Conservation (phyloP, 2,113 vertebrate genomes). For the Grammomys dolichurus region DNA sequence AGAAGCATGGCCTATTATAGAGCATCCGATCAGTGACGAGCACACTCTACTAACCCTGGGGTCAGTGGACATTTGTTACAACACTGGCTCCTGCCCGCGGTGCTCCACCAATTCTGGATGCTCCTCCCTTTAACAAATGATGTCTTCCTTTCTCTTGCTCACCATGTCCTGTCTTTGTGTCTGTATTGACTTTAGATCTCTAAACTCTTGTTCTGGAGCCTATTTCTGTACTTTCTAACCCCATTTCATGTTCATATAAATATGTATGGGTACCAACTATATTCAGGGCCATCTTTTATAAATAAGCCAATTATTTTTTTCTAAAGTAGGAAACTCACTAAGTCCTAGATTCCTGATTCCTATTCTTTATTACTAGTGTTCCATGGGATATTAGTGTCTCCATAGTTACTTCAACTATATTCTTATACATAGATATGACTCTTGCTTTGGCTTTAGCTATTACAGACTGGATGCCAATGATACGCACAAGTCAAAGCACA, state of each 20-base stretch:
- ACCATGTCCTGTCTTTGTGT: neutral
- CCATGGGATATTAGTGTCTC: neutral
- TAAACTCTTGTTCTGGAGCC: neutral
- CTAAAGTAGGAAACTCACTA: neutral
- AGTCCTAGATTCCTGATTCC: neutral
- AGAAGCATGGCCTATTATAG: neutral
- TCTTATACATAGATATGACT: neutral
- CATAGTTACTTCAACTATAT: neutral
- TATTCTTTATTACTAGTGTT: neutral
- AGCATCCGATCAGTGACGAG: neutral
- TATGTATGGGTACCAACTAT: neutral
- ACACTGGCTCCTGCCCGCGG: neutral
- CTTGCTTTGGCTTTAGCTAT: neutral
- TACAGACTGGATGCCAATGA: neutral
- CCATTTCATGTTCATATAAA: neutral
- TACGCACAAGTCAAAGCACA: neutral
- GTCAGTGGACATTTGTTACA: neutral
- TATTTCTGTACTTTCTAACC: neutral
- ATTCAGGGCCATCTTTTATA: neutral
- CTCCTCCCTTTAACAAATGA: neutral
- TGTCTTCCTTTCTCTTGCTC: neutral
- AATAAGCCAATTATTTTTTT: conserved; percentile 11
- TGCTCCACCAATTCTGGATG: neutral
- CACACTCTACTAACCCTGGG: neutral
- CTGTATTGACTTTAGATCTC: neutral